Conservation (phyloP, 92 coral and sea anemone species). For the Phymanthus crucifer region DNA sequence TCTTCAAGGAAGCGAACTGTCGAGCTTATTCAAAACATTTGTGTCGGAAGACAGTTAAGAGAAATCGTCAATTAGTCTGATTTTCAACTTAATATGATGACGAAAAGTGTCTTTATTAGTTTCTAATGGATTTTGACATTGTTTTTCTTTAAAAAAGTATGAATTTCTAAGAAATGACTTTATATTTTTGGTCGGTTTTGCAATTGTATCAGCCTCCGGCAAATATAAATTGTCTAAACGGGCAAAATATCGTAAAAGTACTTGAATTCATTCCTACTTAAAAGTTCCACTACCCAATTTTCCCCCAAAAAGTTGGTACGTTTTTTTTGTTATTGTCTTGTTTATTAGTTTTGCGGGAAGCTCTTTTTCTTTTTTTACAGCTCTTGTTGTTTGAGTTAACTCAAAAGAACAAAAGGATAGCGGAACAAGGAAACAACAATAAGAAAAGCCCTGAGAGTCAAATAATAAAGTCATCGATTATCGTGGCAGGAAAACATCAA, state of each 20-base stretch:
- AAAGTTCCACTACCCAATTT: no score
- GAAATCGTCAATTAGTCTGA: constrained; percentile 6
- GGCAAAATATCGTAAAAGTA: no score
- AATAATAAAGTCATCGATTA: neutral
- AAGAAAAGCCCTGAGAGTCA: neutral
- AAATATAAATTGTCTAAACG: no score
- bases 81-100: neutral
- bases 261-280: no score
- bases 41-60: constrained; percentile 3
- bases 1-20: constrained; percentile 20
- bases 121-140: neutral
- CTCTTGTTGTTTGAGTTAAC: neutral
- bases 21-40: constrained; percentile 10
- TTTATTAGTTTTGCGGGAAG: neutral
- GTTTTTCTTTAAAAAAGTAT: neutral
- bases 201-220: no score
- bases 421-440: neutral
- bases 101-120: neutral
- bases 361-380: neutral
- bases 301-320: no score
- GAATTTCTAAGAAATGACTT: no score
- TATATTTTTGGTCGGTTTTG: no score
- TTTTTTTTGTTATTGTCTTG: neutral
- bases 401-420: neutral
- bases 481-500: neutral